A percentile compares a stretch with the other conserved stretches of the same genome.
Conservation (phyloP, 2,888 invertebrate species). For the Alloplasta piceator region DNA sequence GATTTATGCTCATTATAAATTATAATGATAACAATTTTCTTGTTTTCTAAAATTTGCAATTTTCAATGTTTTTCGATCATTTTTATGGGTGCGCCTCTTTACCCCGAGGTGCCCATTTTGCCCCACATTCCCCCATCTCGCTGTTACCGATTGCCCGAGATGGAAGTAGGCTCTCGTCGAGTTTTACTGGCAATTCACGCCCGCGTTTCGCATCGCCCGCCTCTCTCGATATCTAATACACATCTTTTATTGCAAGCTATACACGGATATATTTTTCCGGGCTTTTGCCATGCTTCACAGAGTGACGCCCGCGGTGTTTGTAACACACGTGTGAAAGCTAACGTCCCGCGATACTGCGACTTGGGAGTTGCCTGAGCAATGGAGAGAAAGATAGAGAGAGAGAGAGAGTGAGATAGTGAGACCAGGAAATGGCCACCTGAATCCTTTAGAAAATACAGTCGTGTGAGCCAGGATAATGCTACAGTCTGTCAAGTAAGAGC, state of each 20-base stretch:
- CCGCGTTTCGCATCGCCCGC: constrained; percentile 9
- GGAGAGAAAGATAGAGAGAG: background rate
- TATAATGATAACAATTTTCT: no score
- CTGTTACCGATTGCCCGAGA: constrained; percentile 18
- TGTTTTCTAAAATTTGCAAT: no score
- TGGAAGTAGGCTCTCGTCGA: constrained; percentile 41
- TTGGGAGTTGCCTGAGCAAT: background rate
- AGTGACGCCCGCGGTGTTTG: constrained; percentile 26
- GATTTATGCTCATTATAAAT: no score
- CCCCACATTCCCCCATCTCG: background rate
- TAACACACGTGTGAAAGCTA: constrained; percentile 67
- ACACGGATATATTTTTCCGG: constrained; percentile 11
- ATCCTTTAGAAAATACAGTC: constrained; percentile 59
- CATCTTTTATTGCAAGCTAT: constrained; percentile 43
- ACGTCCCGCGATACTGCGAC: constrained; percentile 9
- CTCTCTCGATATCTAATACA: constrained; percentile 42
- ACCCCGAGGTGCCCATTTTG: no score
- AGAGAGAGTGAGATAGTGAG: constrained; percentile 20
- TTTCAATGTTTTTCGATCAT: no score
- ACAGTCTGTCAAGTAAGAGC: no score
- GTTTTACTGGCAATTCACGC: constrained; percentile 3
- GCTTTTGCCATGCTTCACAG: constrained; percentile 4
- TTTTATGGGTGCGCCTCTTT: no score
- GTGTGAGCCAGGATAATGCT: background rate
- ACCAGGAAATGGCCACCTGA: constrained; percentile 66